phyloP scores from a whole-genome alignment of 2,797 vertebrate species.

The Pangasius krempfi region DNA sequence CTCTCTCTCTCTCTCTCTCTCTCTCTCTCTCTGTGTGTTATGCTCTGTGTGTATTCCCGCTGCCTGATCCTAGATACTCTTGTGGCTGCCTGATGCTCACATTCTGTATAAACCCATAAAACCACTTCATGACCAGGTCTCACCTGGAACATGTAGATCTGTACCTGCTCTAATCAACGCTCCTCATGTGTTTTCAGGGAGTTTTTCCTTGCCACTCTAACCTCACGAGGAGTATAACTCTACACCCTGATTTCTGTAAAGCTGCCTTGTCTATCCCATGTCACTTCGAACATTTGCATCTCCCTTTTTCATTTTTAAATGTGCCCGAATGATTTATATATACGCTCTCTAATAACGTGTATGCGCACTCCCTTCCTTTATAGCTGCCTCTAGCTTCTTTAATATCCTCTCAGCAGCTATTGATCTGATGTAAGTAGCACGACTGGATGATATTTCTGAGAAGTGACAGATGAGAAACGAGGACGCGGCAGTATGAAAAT shows the following conservation, averaged over 20 bases:
- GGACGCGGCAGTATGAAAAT: background rate
- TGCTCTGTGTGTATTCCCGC: background rate
- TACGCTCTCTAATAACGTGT: background rate
- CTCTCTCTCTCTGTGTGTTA: background rate
- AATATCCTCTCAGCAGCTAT: constrained; percentile 23
- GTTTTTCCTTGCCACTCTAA: background rate
- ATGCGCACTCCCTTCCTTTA: background rate
- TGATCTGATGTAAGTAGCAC: constrained; percentile 61
- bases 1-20: background rate
- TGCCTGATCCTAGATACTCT: background rate
- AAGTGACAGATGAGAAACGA: constrained; percentile 5
- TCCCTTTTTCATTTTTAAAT: background rate
- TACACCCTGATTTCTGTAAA: background rate
- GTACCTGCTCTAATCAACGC: background rate
- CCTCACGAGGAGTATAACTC: background rate
- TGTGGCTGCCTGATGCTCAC: background rate
- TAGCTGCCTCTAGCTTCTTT: constrained; percentile 7
- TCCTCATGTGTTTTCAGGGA: background rate
- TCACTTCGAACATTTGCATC: background rate
- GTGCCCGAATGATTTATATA: constrained; percentile 24
- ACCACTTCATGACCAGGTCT: background rate
- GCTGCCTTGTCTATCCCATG: background rate
- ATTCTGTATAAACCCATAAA: background rate
- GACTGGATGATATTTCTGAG: constrained; percentile 43
- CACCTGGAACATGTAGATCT: background rate